Evolutionary conservation across 2,797 vertebrate species (phyloP).

Genomic region (Melopsittacus undulatus): DNA sequence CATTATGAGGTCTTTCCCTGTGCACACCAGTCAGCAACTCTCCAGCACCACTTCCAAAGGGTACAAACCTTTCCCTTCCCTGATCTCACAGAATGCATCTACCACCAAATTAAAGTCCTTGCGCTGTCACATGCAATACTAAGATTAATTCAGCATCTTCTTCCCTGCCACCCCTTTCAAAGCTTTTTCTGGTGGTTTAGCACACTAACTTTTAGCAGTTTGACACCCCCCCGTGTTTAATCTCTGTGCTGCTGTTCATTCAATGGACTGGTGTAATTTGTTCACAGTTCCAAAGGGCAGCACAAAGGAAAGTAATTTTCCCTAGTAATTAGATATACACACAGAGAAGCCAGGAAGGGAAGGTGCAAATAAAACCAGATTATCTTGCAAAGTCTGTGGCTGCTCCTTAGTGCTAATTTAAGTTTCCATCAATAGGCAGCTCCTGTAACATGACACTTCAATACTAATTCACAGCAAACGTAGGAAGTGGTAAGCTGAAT

Average conservation of each 20-base stretch:
- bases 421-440: slow-evolving; percentile 52
- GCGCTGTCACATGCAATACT: slow-evolving; percentile 4
- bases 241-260: slow-evolving; percentile 49
- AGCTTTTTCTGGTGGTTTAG: slow-evolving; percentile 50
- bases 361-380: slow-evolving; percentile 55
- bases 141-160: slow-evolving; percentile 32
- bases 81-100: neutral
- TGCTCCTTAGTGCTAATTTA: slow-evolving; percentile 62
- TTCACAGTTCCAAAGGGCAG: slow-evolving; percentile 56
- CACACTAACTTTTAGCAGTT: slow-evolving; percentile 4
- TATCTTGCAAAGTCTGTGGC: slow-evolving; percentile 34
- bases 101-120: neutral
- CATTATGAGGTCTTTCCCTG: neutral
- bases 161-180: neutral
- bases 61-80: neutral
- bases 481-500: slow-evolving; percentile 24
- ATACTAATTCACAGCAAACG: slow-evolving; percentile 29
- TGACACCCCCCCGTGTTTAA: slow-evolving; percentile 60
- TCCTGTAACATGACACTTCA: slow-evolving; percentile 38
- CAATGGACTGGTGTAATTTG: slow-evolving; percentile 35
- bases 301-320: slow-evolving; percentile 56
- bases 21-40: slow-evolving; percentile 45
- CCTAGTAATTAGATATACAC: slow-evolving; percentile 64
- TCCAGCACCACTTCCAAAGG: neutral
- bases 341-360: slow-evolving; percentile 35